Conservation (phyloP, 2,797 vertebrate genomes). For the Ateles fusciceps region DNA sequence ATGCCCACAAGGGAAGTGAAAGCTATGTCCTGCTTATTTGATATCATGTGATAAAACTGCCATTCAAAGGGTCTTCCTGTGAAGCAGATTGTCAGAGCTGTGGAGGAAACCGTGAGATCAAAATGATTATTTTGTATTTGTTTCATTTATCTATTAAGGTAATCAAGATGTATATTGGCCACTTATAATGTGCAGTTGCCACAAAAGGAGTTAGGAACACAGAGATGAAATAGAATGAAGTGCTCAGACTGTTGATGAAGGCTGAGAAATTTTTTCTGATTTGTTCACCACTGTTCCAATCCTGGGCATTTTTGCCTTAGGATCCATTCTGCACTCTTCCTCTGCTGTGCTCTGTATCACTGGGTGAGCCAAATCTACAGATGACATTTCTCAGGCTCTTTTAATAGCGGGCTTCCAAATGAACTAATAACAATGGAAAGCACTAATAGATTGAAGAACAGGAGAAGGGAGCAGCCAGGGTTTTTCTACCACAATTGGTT, state of each 20-base stretch:
- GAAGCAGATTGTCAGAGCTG: not conserved
- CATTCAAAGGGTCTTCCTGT: not conserved
- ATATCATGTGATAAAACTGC: not conserved
- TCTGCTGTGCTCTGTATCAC: not conserved
- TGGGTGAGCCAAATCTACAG: not conserved
- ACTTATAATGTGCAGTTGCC: not conserved
- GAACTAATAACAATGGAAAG: not conserved
- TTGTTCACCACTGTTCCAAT: not conserved
- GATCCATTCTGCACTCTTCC: not conserved
- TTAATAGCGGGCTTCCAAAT: not conserved
- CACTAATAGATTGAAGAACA: no score
- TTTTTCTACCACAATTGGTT: not conserved
- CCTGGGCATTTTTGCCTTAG: not conserved
- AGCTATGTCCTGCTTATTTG: not conserved
- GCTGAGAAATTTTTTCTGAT: not conserved
- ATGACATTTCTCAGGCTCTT: not conserved
- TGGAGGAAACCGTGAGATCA: not conserved
- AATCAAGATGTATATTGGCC: not conserved
- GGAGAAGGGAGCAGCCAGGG: not conserved
- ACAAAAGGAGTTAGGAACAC: not conserved
- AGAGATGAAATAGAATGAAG: not conserved
- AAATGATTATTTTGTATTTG: not conserved
- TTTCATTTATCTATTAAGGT: not conserved
- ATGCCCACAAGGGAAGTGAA: not conserved
- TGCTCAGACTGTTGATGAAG: not conserved